Conservation (phyloP, 2,888 invertebrate species). For the Hypomecis punctinalis region DNA sequence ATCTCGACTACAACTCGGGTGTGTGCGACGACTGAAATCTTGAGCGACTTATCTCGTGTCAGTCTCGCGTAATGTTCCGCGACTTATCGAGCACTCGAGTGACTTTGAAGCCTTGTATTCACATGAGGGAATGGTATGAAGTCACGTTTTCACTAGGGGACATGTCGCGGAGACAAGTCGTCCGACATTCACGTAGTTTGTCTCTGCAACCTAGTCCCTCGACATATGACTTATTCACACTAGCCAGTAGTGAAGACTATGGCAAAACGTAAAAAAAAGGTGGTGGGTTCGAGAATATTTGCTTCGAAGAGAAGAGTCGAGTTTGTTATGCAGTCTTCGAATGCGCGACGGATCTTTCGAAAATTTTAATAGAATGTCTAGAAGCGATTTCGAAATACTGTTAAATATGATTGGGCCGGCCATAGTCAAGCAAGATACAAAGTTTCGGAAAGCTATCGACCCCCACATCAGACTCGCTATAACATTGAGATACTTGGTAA, state of each 20-base stretch:
- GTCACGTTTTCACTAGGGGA: too few relatives aligned
- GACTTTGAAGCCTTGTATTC: too few relatives aligned
- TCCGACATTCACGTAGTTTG: too few relatives aligned
- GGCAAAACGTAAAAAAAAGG: conserved; percentile 38
- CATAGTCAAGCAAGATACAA: conserved; percentile 38
- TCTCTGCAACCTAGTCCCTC: too few relatives aligned
- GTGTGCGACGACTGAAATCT: too few relatives aligned
- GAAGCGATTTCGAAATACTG: conserved; percentile 27
- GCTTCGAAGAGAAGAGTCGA: conserved; percentile 33
- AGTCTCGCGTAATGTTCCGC: too few relatives aligned
- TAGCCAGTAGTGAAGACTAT: conserved; percentile 31
- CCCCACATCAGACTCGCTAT: conserved; percentile 29
- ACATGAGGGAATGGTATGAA: too few relatives aligned
- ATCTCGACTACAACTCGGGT: too few relatives aligned
- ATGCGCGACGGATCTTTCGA: conserved; percentile 38
- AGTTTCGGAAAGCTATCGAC: conserved; percentile 29
- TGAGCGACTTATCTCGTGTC: too few relatives aligned
- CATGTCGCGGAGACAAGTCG: too few relatives aligned
- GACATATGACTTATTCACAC: too few relatives aligned
- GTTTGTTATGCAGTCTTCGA: conserved; percentile 28
- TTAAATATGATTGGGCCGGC: conserved; percentile 27
- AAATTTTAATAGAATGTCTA: conserved; percentile 37
- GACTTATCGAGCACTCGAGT: too few relatives aligned
- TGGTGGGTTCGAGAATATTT: conserved; percentile 35
- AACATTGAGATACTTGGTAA: conserved; percentile 29